These are phyloP conservation scores for Babyrousa celebensis DNA, from an alignment of 2,797 vertebrate genomes.

Conservation along the genomic window DNA sequence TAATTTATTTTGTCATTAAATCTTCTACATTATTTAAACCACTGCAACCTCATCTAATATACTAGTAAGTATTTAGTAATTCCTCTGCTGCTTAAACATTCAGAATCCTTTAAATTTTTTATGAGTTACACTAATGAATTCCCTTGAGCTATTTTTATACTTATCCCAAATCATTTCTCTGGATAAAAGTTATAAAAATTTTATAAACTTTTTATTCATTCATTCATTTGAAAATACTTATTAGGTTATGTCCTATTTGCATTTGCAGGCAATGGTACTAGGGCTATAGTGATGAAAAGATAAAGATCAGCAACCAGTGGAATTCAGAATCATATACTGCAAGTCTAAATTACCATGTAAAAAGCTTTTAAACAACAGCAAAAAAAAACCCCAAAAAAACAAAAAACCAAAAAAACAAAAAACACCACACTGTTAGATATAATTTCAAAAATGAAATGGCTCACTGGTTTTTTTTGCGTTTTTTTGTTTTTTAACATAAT, in stretches of 20 bases:
- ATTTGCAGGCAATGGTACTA: neutral
- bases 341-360: constrained; percentile 29
- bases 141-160: neutral
- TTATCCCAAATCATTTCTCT: neutral
- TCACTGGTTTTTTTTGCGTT: neutral
- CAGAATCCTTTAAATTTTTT: constrained; percentile 44
- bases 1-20: constrained; percentile 38
- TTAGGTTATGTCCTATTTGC: neutral
- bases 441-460: constrained; percentile 63
- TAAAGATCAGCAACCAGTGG: neutral
- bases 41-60: neutral
- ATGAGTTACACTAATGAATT: constrained; percentile 22
- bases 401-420: too few relatives aligned
- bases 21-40: constrained; percentile 20
- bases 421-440: neutral
- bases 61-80: constrained; percentile 18
- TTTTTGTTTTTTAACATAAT: neutral
- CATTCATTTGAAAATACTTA: constrained; percentile 32
- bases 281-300: neutral
- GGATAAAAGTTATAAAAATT: constrained; percentile 17
- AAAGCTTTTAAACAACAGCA: neutral
- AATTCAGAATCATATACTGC: neutral
- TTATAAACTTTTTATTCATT: constrained; percentile 19
- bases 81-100: constrained; percentile 9
- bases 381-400: too few relatives aligned